phyloP scores from a whole-genome alignment of 2,113 vertebrate species.

The Caretta caretta region DNA sequence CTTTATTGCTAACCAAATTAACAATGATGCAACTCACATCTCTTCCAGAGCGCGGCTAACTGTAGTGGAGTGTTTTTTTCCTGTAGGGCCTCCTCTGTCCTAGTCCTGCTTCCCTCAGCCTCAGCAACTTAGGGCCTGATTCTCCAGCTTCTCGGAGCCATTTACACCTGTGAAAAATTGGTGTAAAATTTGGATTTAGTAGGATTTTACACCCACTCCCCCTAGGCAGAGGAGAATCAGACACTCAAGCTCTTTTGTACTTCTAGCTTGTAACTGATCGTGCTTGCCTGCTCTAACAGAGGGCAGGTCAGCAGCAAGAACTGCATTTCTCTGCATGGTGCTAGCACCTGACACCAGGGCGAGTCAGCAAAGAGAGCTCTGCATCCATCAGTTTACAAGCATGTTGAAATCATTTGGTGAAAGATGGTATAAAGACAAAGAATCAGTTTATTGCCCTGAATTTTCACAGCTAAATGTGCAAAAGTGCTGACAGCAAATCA shows the following conservation, averaged over 20 bases:
- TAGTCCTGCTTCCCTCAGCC: too few relatives aligned
- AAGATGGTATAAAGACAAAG: not conserved
- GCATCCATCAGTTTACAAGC: not conserved
- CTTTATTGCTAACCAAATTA: too few relatives aligned
- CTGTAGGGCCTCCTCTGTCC: too few relatives aligned
- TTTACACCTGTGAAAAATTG: not conserved
- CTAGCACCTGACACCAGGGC: not conserved
- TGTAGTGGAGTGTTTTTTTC: too few relatives aligned
- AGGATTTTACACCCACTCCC: not conserved
- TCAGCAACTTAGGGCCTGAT: too few relatives aligned
- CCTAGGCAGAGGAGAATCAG: not conserved
- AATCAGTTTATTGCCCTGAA: not conserved
- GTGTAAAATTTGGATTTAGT: not conserved
- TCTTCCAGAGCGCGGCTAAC: too few relatives aligned
- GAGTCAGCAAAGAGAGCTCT: not conserved
- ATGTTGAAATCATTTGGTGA: accelerated
- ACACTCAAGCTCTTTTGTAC: not conserved
- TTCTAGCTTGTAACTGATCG: not conserved
- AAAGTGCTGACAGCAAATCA: not conserved
- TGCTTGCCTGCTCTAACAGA: not conserved
- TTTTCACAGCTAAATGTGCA: not conserved
- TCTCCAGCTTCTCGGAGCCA: not conserved
- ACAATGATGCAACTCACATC: too few relatives aligned
- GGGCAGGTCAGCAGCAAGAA: not conserved
- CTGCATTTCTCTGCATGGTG: not conserved